Evolutionary conservation across 2,113 vertebrate genomes (phyloP).

Genomic region (Centropus bengalensis): DNA sequence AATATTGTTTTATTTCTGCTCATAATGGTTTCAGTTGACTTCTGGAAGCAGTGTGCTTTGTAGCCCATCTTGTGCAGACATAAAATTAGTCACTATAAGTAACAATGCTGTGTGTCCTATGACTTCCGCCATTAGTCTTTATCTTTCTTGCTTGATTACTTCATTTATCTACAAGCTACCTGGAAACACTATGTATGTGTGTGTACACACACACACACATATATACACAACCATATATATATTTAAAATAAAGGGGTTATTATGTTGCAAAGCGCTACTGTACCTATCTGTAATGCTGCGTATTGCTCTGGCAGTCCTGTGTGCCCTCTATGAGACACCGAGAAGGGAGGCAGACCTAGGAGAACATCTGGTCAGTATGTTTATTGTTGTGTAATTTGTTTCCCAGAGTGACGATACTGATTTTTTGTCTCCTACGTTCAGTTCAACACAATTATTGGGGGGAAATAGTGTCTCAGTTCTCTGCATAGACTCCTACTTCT

Average conservation of each 20-base stretch:
- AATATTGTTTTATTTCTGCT: background rate
- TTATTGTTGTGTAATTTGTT: background rate
- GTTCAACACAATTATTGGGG: too few species aligned
- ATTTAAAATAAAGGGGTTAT: background rate
- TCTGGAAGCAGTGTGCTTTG: background rate
- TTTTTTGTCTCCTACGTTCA: background rate
- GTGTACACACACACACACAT: too few species aligned
- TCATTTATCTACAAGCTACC: background rate
- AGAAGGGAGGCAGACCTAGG: background rate
- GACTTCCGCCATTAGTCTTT: background rate
- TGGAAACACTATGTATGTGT: background rate
- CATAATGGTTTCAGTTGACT: background rate
- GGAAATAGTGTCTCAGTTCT: too few species aligned
- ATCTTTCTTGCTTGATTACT: background rate
- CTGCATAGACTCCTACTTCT: background rate
- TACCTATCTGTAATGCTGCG: rapidly evolving
- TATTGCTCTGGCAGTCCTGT: background rate
- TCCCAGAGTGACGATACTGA: background rate
- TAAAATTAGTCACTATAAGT: background rate
- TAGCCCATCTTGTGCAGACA: background rate
- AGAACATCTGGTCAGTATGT: background rate
- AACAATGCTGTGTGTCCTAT: background rate
- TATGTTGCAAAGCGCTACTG: background rate
- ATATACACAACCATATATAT: background rate
- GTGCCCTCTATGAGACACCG: rapidly evolving